Evolutionary conservation across 1,140 invertebrate genomes (phyloP).

Genomic region (Eriosoma lanigerum): DNA sequence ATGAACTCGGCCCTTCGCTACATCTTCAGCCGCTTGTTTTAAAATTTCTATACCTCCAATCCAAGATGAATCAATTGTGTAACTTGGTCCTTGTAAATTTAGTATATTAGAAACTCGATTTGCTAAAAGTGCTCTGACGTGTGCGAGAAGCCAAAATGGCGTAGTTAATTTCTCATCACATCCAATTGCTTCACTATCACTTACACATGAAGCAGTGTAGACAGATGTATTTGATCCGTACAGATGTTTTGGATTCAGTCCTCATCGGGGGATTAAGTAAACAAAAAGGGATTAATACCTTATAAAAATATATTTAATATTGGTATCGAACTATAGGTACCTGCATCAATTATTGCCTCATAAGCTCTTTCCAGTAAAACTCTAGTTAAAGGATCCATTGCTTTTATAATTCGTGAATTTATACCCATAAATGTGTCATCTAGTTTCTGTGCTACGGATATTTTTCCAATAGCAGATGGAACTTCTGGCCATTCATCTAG

Average conservation of each 20-base stretch:
- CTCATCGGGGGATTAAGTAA: conserved; percentile 56
- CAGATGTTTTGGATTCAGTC: conserved; percentile 62
- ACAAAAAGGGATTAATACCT: conserved; percentile 26
- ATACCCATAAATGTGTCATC: conserved; percentile 57
- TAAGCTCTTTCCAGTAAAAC: conserved; percentile 54
- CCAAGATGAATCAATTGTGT: conserved; percentile 72
- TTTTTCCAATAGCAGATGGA: conserved; percentile 55
- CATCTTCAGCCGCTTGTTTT: conserved; percentile 65
- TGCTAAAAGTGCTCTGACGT: conserved; percentile 68
- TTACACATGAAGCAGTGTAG: conserved; percentile 60
- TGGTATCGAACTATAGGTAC: conserved; percentile 51
- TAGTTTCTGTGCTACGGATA: conserved; percentile 54
- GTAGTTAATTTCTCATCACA: conserved; percentile 52
- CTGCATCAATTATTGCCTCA: conserved; percentile 57
- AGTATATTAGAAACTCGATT: conserved; percentile 62
- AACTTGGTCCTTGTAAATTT: conserved; percentile 64
- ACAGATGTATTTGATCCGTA: conserved; percentile 64
- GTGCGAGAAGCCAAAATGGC: conserved; percentile 69
- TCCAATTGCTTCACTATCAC: conserved; percentile 55
- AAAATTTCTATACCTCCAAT: conserved; percentile 70
- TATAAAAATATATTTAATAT: not conserved
- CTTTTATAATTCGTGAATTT: conserved; percentile 53
- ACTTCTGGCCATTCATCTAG: conserved; percentile 54
- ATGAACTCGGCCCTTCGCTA: conserved; percentile 68
- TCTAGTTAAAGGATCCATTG: conserved; percentile 55